A percentile compares a stretch with the other conserved stretches of the same genome.
Conservation (phyloP, 2,113 vertebrate genomes). For the Psephotus haematonotus region DNA sequence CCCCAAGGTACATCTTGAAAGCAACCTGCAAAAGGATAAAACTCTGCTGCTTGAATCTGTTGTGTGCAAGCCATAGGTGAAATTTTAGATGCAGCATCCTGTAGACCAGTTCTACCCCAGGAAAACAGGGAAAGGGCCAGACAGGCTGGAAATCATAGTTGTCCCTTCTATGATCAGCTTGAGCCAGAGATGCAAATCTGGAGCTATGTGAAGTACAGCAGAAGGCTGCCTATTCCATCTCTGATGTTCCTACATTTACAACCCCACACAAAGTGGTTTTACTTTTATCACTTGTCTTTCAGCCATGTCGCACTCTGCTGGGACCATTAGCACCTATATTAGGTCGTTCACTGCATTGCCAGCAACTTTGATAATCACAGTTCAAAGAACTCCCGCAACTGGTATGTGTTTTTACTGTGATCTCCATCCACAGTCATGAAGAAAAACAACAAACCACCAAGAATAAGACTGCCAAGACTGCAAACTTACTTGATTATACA, state of each 20-base stretch:
- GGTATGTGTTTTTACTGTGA: neutral
- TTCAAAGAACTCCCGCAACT: neutral
- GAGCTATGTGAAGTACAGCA: neutral
- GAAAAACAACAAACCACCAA: neutral
- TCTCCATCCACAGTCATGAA: neutral
- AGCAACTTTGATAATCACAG: neutral
- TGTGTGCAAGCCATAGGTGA: neutral
- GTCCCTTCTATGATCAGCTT: neutral
- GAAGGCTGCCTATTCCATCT: neutral
- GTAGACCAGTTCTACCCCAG: neutral
- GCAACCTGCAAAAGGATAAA: conserved; percentile 71
- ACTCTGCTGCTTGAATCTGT: neutral
- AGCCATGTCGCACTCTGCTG: neutral
- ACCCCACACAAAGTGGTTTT: neutral
- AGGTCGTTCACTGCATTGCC: neutral
- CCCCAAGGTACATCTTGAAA: conserved; percentile 84
- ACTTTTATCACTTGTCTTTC: neutral
- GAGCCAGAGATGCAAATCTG: neutral
- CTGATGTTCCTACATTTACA: neutral
- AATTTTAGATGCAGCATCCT: neutral
- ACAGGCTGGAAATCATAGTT: neutral
- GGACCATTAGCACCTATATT: neutral
- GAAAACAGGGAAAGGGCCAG: neutral
- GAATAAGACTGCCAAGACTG: neutral
- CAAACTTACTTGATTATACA: neutral